phyloP scores from a whole-genome alignment of 1,140 invertebrate genomes.

The Portunus trituberculatus region DNA sequence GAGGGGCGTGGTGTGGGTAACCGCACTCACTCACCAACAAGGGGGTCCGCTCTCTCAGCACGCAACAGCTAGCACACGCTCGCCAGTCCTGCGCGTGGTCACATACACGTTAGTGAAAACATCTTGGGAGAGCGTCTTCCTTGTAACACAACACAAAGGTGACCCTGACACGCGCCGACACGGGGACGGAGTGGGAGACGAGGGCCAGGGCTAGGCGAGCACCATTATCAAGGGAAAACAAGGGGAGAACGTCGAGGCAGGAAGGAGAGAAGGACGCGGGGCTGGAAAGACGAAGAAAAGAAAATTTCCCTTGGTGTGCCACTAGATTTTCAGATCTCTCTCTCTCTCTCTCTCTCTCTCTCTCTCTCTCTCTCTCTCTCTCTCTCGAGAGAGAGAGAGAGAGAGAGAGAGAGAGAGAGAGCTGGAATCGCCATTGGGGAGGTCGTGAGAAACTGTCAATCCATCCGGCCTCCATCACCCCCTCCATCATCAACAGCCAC shows the following conservation, averaged over 20 bases:
- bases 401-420: conserved; percentile 7
- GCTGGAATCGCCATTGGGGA: not conserved
- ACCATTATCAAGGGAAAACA: not conserved
- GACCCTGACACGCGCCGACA: not conserved
- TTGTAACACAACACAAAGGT: not conserved
- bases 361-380: no score
- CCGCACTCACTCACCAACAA: no score
- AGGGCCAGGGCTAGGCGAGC: not conserved
- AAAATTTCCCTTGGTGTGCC: not conserved
- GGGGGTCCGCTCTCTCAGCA: no score
- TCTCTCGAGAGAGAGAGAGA: no score
- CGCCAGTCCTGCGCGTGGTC: no score
- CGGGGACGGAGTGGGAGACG: not conserved
- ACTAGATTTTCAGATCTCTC: not conserved
- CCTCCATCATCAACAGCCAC: not conserved
- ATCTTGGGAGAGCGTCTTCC: not conserved
- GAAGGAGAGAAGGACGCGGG: not conserved
- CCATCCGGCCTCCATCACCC: not conserved
- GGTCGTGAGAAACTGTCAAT: not conserved
- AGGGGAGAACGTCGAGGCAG: not conserved
- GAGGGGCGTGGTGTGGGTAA: no score
- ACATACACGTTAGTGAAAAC: not conserved
- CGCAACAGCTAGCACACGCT: no score
- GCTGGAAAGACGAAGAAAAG: not conserved
- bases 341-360: no score